phyloP scores from a whole-genome alignment of 53 echinoderm and acorn worm genomes.

The Temnopleurus reevesii region DNA sequence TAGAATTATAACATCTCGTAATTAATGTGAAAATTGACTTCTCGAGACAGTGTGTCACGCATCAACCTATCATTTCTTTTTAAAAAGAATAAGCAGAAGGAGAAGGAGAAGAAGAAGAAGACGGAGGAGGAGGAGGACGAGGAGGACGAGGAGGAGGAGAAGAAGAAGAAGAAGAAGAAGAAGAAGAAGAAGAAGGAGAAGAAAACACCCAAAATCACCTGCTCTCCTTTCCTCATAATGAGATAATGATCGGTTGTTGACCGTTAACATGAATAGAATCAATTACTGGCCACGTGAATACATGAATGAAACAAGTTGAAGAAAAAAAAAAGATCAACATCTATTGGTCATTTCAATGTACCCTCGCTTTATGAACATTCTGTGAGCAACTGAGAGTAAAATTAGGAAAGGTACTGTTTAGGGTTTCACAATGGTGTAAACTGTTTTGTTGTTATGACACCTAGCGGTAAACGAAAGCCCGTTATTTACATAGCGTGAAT shows the following conservation, averaged over 20 bases:
- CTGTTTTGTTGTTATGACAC: not conserved
- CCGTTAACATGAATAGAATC: conserved; percentile 16
- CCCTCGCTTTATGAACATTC: not conserved
- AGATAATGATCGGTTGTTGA: not conserved
- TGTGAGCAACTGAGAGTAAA: not conserved
- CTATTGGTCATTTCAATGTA: not conserved
- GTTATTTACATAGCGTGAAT: not conserved
- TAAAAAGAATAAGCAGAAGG: too few species aligned
- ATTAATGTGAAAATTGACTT: too few species aligned
- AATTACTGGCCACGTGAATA: not conserved
- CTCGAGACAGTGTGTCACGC: too few species aligned
- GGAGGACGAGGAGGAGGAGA: too few species aligned
- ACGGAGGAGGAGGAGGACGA: too few species aligned
- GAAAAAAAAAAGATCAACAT: not conserved
- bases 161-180: too few species aligned
- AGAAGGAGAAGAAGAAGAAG: too few species aligned
- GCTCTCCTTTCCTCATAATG: not conserved
- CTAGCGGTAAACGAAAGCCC: not conserved
- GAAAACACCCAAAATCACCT: too few species aligned
- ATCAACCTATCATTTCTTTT: too few species aligned
- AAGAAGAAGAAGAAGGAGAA: too few species aligned
- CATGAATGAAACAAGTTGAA: not conserved
- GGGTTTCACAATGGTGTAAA: not conserved
- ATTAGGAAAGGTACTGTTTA: not conserved
- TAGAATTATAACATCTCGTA: too few species aligned